phyloP scores from a whole-genome alignment of 2,888 invertebrate genomes.

The Morpho helenor region DNA sequence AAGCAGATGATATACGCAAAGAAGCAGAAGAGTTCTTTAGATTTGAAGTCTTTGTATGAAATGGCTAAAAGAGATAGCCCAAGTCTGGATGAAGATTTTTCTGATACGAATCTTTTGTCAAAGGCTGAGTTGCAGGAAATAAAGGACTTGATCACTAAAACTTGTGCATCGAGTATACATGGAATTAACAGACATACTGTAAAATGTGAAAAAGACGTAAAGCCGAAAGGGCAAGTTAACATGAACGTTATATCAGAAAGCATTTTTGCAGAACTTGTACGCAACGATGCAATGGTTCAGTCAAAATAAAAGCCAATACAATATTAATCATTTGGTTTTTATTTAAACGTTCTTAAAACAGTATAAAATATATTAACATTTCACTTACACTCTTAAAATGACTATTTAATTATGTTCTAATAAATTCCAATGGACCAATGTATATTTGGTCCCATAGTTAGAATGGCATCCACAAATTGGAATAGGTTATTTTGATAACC shows the following conservation, averaged over 20 bases:
- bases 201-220: conserved; percentile 26
- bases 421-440: too few species aligned
- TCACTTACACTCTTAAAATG: not conserved
- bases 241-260: conserved; percentile 42
- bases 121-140: conserved; percentile 53
- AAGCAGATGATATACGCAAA: conserved; percentile 37
- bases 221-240: conserved; percentile 8
- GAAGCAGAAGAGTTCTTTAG: conserved; percentile 42
- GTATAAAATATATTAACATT: conserved; percentile 1
- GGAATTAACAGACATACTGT: conserved; percentile 50
- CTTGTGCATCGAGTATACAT: conserved; percentile 48
- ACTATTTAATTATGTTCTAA: too few species aligned
- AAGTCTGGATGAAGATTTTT: conserved; percentile 37
- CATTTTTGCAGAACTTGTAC: conserved; percentile 41
- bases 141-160: conserved; percentile 51
- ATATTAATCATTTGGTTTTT: not conserved
- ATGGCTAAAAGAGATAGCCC: conserved; percentile 48
- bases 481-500: too few species aligned
- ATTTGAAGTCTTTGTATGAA: conserved; percentile 53
- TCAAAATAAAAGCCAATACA: not conserved
- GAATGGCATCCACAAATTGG: too few species aligned
- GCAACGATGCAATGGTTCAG: conserved; percentile 1
- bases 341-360: not conserved
- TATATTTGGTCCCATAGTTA: too few species aligned
- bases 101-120: conserved; percentile 44